These are phyloP conservation scores for Corythaixoides concolor DNA, from an alignment of 2,113 vertebrate genomes.

Conservation along the genomic window DNA sequence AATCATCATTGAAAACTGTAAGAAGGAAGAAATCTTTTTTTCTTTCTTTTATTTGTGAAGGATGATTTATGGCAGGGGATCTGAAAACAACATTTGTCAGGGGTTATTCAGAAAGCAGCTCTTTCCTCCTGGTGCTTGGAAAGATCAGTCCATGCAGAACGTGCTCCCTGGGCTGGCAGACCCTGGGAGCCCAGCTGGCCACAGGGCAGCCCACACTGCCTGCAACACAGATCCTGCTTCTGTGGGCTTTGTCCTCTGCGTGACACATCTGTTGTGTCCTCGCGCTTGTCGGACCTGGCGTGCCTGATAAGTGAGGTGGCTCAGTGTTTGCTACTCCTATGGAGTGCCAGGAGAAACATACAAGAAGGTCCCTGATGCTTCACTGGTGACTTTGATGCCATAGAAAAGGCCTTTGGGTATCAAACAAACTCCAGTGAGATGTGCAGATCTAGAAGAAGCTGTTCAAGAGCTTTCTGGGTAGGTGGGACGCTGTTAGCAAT, in stretches of 20 bases:
- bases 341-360: not conserved
- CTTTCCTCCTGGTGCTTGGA: not conserved
- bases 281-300: not conserved
- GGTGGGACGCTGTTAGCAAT: rapidly evolving
- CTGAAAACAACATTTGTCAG: not conserved
- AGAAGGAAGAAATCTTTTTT: not conserved
- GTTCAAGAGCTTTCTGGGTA: not conserved
- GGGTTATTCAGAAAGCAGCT: not conserved
- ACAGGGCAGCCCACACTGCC: not conserved
- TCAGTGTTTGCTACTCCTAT: not conserved
- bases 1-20: not conserved
- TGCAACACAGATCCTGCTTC: not conserved
- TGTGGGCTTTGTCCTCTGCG: not conserved
- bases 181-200: not conserved
- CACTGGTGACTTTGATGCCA: not conserved
- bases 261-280: not conserved
- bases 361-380: not conserved
- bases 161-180: rapidly evolving
- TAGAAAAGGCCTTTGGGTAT: not conserved
- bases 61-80: not conserved
- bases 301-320: not conserved
- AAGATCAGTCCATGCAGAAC: not conserved
- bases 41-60: not conserved
- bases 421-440: not conserved
- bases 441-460: not conserved